Percentiles rank a stretch among this genome's conserved stretches.
These are phyloP conservation scores for Propithecus perrieri DNA, from an alignment of 2,797 vertebrate species.

Conservation along the genomic window DNA sequence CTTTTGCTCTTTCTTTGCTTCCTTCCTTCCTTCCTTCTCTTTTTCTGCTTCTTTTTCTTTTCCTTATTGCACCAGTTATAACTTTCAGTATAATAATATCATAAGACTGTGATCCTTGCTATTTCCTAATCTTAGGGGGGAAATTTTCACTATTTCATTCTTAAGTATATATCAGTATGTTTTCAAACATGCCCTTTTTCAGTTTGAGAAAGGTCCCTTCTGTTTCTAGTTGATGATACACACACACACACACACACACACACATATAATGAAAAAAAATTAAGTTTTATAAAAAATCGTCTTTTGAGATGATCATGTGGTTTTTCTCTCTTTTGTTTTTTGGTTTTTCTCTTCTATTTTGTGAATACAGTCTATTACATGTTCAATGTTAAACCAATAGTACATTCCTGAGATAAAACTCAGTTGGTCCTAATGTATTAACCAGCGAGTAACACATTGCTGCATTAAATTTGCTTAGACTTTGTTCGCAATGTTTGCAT, in stretches of 20 bases:
- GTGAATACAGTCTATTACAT: background rate
- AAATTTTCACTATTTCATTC: background rate
- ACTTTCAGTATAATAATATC: background rate
- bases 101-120: background rate
- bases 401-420: background rate
- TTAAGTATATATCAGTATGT: background rate
- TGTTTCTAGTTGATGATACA: background rate
- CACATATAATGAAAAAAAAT: background rate
- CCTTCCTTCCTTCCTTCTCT: background rate
- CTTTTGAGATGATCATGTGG: background rate
- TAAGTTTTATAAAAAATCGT: background rate
- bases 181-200: background rate
- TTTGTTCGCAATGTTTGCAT: background rate
- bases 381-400: background rate
- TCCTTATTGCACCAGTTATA: too few species aligned
- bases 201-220: background rate
- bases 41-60: background rate
- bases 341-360: background rate
- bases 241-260: too few species aligned
- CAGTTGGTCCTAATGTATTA: background rate
- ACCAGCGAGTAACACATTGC: background rate
- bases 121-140: background rate
- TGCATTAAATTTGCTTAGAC: background rate
- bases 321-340: background rate
- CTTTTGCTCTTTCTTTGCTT: background rate